Base-by-base conservation (phyloP, 2,888 invertebrate genomes). In the Volucella zonaria region DNA sequence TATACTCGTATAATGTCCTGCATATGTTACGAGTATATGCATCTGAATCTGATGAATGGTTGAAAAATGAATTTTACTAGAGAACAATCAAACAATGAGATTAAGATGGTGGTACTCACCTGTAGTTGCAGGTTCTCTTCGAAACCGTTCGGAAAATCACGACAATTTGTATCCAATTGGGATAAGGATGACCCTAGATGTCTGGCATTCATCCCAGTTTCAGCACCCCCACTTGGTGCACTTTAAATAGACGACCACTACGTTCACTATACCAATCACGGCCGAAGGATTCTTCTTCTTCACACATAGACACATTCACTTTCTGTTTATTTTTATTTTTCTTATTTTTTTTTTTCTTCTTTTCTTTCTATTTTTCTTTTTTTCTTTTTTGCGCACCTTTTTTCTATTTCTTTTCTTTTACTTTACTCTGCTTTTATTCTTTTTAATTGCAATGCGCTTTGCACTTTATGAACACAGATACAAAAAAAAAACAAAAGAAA, bases 171-270 rank as follows among this genome's bases (percentile, higher is more conserved):
- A 89, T 91, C 90, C 91, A 91, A 89, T 87, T 90, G 91, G 89
- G 91, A 90, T 88, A 89, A 88, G 88, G 90, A 90, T 89, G 90
- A 89, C 87, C 89, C 90, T 88, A 90, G 88, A 89, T 91, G 88
- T 88, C 90, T 89, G 88, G 89, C 88, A 90, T 90, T 91, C 90
- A 91, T 91, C 89, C 90, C 90, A 90, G 86, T 87, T 82, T 87
- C 71, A 85, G 87, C 82, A 87, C 77, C 86, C 79, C 82, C 78
- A 81, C 75, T 78, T 64, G 78, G 79, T 76, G 76, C 81, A 70
- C 67, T 67, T 40, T 45, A 71, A 70, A 71, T 77, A 43, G 58
- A 80, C 76, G 64, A 58, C 76, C 79, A 80, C 86, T 74, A 70
- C 74, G 76, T 78, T 74, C 77, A 77, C 77, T 70, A 75, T 59